Percentiles rank a stretch among this genome's conserved stretches.
phyloP scores from a whole-genome alignment of 2,888 invertebrate genomes.

The Invenusta paracnida region DNA sequence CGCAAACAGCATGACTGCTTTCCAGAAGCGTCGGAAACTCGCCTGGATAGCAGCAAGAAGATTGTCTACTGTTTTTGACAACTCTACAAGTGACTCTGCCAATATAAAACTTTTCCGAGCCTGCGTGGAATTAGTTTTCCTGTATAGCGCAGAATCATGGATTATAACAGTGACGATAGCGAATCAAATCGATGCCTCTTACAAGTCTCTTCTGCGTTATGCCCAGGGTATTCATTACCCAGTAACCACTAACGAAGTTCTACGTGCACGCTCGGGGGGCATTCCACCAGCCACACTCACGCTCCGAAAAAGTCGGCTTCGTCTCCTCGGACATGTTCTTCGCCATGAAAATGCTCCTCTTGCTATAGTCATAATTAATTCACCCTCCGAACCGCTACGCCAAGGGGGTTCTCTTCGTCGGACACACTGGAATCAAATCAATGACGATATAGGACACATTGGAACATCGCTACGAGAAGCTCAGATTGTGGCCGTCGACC shows the following conservation, averaged over 20 bases:
- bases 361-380: background rate
- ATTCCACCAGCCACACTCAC: background rate
- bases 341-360: background rate
- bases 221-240: background rate
- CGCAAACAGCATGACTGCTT: conserved; percentile 22
- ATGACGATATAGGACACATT: background rate
- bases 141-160: background rate
- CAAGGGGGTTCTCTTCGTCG: background rate
- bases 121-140: background rate
- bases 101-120: conserved; percentile 3
- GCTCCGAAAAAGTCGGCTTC: background rate
- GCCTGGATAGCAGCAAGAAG: background rate
- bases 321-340: background rate
- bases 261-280: background rate
- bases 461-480: background rate
- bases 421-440: background rate
- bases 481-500: background rate
- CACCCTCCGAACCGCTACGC: background rate
- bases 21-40: background rate
- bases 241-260: background rate
- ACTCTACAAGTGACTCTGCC: background rate
- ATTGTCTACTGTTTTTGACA: conserved; percentile 9
- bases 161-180: too few species aligned
- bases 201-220: too few species aligned
- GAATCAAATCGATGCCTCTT: conserved; percentile 59